These are phyloP conservation scores for Ormyrus pomaceus DNA, from an alignment of 2,888 invertebrate genomes.

Conservation along the genomic window DNA sequence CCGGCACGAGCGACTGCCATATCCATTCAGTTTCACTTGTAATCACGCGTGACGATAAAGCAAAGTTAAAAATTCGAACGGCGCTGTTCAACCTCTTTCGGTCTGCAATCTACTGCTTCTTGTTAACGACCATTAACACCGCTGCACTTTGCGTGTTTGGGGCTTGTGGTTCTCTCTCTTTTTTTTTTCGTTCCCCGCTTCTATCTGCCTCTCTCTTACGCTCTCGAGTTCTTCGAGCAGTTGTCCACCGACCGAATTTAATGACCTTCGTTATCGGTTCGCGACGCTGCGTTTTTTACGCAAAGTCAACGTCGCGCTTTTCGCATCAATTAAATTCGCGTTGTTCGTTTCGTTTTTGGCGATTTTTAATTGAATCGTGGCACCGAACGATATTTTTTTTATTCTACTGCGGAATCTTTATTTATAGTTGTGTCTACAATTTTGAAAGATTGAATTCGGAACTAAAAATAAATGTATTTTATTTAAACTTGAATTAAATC, in stretches of 20 bases:
- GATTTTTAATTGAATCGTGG: conserved; percentile 27
- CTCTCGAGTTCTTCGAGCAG: conserved; percentile 53
- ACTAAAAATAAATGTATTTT: too few relatives aligned
- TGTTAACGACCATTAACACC: conserved; percentile 57
- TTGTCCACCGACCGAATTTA: conserved; percentile 58
- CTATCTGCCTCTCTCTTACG: conserved; percentile 18
- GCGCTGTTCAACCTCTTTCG: conserved; percentile 41
- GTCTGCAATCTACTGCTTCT: conserved; percentile 50
- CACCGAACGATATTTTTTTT: not conserved
- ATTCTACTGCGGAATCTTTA: too few relatives aligned
- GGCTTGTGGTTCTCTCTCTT: conserved; percentile 28
- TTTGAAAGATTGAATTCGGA: too few relatives aligned
- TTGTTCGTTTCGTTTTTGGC: conserved; percentile 2
- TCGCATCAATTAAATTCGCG: conserved; percentile 34
- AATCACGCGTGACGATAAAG: conserved; percentile 50
- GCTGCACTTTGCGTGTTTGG: conserved; percentile 49
- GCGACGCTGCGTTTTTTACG: conserved; percentile 25
- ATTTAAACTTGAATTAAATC: too few relatives aligned
- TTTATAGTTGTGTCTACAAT: too few relatives aligned
- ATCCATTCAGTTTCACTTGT: conserved; percentile 33
- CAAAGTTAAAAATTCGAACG: conserved; percentile 38
- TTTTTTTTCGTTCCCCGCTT: not conserved
- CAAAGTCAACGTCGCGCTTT: conserved; percentile 24
- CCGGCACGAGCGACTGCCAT: conserved; percentile 1
- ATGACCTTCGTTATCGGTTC: conserved; percentile 60